Evolutionary conservation across 2,797 vertebrate genomes (phyloP).

Genomic region (Cirrhinus mrigala): DNA sequence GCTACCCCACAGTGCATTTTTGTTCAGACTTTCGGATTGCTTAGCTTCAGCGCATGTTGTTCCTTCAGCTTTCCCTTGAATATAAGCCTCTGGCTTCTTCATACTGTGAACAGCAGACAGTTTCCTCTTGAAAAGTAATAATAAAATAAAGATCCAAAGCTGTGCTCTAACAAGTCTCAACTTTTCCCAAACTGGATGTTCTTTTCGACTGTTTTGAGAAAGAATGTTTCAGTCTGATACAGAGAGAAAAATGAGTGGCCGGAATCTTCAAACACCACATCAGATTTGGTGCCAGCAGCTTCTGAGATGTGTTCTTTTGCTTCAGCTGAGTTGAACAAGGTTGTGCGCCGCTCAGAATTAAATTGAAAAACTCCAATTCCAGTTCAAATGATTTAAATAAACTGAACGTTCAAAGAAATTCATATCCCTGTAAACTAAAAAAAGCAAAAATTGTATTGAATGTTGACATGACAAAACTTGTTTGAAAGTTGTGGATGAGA

Average conservation of each 20-base stretch:
- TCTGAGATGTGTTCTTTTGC: conserved; percentile 9
- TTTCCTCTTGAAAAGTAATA: conserved; percentile 22
- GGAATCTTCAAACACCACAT: conserved; percentile 10
- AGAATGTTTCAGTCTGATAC: conserved; percentile 1
- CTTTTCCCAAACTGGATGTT: conserved; percentile 22
- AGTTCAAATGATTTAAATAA: not conserved
- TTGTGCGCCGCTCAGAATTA: not conserved
- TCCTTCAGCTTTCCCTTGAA: conserved; percentile 12
- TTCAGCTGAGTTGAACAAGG: not conserved
- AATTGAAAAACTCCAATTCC: not conserved
- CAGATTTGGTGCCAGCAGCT: conserved; percentile 3
- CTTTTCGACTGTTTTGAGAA: conserved; percentile 11
- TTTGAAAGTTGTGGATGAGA: not conserved
- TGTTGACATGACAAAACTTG: not conserved
- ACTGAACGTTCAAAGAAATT: not conserved
- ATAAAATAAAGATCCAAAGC: conserved; percentile 32
- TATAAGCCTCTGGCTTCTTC: conserved; percentile 1
- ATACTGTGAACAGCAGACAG: not conserved
- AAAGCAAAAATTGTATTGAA: not conserved
- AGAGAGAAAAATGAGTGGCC: not conserved
- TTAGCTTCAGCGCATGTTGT: not conserved
- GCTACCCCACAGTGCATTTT: not conserved
- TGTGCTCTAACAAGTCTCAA: conserved; percentile 20
- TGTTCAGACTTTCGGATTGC: not conserved
- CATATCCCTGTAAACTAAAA: not conserved